A percentile compares a stretch with the other conserved stretches of the same genome.
phyloP scores from a whole-genome alignment of 23 tunicate genomes.

The Trididemnum nubilum region DNA sequence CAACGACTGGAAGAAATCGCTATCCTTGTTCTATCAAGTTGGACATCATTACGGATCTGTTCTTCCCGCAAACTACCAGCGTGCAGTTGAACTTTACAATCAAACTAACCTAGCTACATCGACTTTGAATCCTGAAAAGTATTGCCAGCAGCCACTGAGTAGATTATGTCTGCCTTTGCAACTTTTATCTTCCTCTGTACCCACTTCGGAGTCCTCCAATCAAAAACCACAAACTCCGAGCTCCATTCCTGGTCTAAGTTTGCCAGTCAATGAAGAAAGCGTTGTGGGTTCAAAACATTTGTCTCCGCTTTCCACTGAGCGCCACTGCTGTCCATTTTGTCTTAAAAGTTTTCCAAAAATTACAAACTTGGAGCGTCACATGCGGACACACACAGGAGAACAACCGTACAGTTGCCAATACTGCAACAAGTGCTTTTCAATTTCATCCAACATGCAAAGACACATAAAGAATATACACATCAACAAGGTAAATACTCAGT shows the following conservation, averaged over 20 bases:
- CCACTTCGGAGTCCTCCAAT: not conserved
- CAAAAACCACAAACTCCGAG: not conserved
- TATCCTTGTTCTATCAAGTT: constrained; percentile 17
- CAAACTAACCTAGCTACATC: not conserved
- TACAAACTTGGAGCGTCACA: constrained; percentile 59
- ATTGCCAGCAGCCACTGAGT: not conserved
- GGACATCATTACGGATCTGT: constrained; percentile 23
- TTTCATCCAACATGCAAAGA: constrained; percentile 65
- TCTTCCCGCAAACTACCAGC: not conserved
- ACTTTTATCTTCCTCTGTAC: not conserved
- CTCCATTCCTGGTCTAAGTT: not conserved
- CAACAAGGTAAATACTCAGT: constrained; percentile 7
- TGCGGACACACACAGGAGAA: constrained; percentile 73
- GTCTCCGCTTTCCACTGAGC: not conserved
- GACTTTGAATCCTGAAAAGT: not conserved
- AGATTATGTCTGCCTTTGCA: not conserved
- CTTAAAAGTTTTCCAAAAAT: constrained; percentile 45
- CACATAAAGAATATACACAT: constrained; percentile 63
- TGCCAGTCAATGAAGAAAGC: not conserved
- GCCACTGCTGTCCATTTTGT: constrained; percentile 1
- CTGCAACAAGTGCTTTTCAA: constrained; percentile 58
- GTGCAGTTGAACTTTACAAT: not conserved
- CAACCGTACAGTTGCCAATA: constrained; percentile 64
- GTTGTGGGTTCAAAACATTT: not conserved
- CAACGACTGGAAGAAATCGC: not conserved